A percentile compares a stretch with the other conserved stretches of the same genome.
Conservation (phyloP, 2,888 invertebrate species). For the Idaea straminata region DNA sequence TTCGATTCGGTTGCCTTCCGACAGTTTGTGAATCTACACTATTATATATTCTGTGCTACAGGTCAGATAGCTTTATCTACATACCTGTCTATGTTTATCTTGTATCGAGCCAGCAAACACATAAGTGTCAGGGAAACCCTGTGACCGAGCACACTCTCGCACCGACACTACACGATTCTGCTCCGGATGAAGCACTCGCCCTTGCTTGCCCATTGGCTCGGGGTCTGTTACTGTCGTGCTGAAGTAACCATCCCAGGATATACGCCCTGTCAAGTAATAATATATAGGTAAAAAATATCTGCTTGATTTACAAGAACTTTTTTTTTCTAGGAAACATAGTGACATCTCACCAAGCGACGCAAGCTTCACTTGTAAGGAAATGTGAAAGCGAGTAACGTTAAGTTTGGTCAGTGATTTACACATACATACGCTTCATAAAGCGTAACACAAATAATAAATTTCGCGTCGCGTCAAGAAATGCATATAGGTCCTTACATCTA, state of each 20-base stretch:
- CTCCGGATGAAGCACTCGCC: slow-evolving; percentile 90
- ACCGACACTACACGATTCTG: slow-evolving; percentile 91
- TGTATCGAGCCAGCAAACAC: slow-evolving; percentile 86
- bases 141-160: slow-evolving; percentile 91
- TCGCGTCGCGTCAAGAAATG: not conserved
- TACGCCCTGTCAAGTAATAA: slow-evolving; percentile 66
- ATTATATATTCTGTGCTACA: no score
- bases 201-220: slow-evolving; percentile 95
- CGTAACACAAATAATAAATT: not conserved
- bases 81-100: slow-evolving; percentile 90
- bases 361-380: not conserved
- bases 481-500: not conserved
- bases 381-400: not conserved
- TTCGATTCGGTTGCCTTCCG: no score
- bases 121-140: slow-evolving; percentile 89
- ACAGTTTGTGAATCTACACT: no score
- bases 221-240: slow-evolving; percentile 92
- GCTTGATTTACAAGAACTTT: no score
- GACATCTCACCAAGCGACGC: not conserved
- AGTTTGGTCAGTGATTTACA: not conserved
- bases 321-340: not conserved
- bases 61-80: not conserved
- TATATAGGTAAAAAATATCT: not conserved
- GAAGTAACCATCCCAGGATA: slow-evolving; percentile 92
- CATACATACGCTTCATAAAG: not conserved